Base-by-base conservation (phyloP, 2,797 vertebrate genomes). In the Pseudochromis fuscus region DNA sequence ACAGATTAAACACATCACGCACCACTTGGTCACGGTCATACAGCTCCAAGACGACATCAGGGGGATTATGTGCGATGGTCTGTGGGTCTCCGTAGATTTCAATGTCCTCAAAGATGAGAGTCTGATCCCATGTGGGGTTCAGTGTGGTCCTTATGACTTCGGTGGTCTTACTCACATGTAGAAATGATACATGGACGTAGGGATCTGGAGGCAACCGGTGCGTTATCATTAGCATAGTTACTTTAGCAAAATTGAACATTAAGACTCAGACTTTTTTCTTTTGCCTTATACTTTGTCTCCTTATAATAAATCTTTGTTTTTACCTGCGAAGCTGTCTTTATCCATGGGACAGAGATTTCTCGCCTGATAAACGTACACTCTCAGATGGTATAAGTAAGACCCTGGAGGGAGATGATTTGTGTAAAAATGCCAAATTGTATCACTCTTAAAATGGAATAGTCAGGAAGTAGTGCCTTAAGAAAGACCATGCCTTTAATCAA, bases 281-380 rank as follows among this genome's bases (percentile, higher is more conserved):
- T 66, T 7, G n/a, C n/a, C 1, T 27, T 15, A 8, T 46, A 3
- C 15, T 10, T 48, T 16, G n/a, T 44, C 12, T 35, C 7, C 2
- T 40, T 67, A 28, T 63, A 4, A 49, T 28, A 5, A 52, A 2
- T 38, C 24, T 46, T 61, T 56, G 21, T 53, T 64, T 89, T 89
- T 91, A 99, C 98, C 98, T 86, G 98, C 99, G 92, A 99, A 99
- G 75, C 97, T 99, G 89, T 99, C 96, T 87, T 98, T 98, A 89
- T 99, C 98, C 94, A 98, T 96, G 70, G 98, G 95, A 84, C 93
- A 94, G 82, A 99, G 96, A 76, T 95, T 96, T 85, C 95, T 95
- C 16, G 92, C 98, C 89, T 99, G 98, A 90, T 99, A 98, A 67
- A 99, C 46, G 0, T 99, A 99, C 75, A 97, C 98, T 83, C 98